A percentile compares a stretch with the other conserved stretches of the same genome.
Evolutionary conservation across 2,888 invertebrate genomes (phyloP).

Genomic region (Coenonympha glycerion): DNA sequence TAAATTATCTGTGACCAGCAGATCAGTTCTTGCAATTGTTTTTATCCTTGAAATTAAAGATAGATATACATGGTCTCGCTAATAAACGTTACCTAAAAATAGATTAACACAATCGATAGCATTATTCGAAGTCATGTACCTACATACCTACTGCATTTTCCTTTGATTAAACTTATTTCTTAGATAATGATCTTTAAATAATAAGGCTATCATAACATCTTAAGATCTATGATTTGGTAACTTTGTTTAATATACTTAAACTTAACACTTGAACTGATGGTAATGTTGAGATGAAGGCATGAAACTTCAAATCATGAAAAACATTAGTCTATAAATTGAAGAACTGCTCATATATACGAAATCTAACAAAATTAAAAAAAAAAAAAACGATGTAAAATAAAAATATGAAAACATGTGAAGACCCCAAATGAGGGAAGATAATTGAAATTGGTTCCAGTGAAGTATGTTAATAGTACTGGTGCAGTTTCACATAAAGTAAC

Average conservation of each 20-base stretch:
- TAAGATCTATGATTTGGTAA: no score
- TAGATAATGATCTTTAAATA: no score
- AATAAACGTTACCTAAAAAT: neutral
- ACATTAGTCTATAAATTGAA: no score
- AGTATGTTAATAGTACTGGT: constrained; percentile 2
- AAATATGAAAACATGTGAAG: neutral
- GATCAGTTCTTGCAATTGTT: constrained; percentile 15
- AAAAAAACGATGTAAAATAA: neutral
- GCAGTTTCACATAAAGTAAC: constrained; percentile 16
- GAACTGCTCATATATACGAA: no score
- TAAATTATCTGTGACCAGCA: constrained; percentile 20
- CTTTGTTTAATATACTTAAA: no score
- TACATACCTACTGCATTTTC: no score
- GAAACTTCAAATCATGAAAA: no score
- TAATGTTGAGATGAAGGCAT: no score
- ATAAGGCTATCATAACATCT: no score
- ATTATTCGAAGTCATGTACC: neutral
- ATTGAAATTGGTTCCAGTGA: constrained; percentile 1
- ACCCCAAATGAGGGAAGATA: neutral
- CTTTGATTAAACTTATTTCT: no score
- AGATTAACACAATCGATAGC: neutral
- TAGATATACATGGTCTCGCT: neutral
- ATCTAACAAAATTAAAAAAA: no score
- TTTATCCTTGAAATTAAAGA: constrained; percentile 11
- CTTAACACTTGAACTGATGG: no score